These are phyloP conservation scores for Rhagoletis zephyria DNA, from an alignment of 1,140 invertebrate species.

Conservation along the genomic window DNA sequence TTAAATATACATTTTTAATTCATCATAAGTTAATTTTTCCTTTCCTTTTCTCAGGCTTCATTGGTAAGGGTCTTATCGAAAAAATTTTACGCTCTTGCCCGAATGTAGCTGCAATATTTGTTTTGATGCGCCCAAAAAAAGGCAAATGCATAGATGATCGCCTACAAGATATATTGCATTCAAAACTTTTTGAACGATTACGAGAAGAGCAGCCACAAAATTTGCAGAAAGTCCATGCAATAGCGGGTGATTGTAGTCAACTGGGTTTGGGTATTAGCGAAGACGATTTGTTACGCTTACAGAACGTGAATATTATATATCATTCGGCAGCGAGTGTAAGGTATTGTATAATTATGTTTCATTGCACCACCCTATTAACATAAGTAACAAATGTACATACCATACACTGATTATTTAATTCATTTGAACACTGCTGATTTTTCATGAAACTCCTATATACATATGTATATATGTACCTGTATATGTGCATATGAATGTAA, in stretches of 20 bases:
- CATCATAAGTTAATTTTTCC: no score
- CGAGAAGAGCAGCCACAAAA: constrained; percentile 73
- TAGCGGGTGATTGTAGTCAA: constrained; percentile 84
- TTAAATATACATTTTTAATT: no score
- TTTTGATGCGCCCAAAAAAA: constrained; percentile 86
- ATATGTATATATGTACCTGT: constrained; percentile 1
- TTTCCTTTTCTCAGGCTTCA: constrained; percentile 77
- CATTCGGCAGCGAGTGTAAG: constrained; percentile 94
- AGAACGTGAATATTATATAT: constrained; percentile 88
- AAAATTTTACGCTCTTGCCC: constrained; percentile 85
- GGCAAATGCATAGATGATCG: constrained; percentile 79
- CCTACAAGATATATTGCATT: constrained; percentile 77
- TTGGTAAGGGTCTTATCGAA: constrained; percentile 90
- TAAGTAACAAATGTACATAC: neutral
- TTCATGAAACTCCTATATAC: neutral
- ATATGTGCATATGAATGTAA: neutral
- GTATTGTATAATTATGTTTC: constrained; percentile 54
- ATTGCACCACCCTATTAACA: neutral
- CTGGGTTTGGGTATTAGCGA: constrained; percentile 76
- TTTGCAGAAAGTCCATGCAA: constrained; percentile 82
- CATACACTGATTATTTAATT: no score
- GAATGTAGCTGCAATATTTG: constrained; percentile 81
- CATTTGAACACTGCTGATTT: no score
- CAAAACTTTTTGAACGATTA: constrained; percentile 75
- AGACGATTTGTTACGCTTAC: constrained; percentile 64